phyloP scores from a whole-genome alignment of 2,113 vertebrate species.

The Lagopus leucura region DNA sequence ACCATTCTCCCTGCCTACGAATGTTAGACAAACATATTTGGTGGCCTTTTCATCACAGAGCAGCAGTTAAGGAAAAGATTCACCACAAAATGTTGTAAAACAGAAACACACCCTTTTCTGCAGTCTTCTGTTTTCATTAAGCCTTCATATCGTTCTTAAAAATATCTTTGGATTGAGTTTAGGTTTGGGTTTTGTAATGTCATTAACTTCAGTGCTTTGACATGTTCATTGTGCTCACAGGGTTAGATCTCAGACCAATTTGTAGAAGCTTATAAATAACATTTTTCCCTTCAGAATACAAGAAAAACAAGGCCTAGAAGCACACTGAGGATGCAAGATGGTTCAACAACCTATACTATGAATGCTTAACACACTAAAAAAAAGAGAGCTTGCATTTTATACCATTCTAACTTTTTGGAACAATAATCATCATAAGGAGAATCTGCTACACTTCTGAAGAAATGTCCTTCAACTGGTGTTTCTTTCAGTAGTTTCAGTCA shows the following conservation, averaged over 20 bases:
- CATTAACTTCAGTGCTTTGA: not conserved
- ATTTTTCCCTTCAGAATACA: not conserved
- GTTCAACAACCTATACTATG: not conserved
- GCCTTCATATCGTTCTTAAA: not conserved
- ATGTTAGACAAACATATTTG: conserved; percentile 1
- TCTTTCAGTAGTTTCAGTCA: not conserved
- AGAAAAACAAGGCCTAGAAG: not conserved
- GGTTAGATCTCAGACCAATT: not conserved
- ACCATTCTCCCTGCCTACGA: not conserved
- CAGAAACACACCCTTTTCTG: not conserved
- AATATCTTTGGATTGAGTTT: not conserved
- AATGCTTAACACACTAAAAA: not conserved
- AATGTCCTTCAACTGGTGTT: not conserved
- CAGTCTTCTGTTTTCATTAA: not conserved
- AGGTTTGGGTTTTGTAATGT: not conserved
- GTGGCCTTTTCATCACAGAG: not conserved
- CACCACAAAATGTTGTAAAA: not conserved
- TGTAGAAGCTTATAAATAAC: not conserved
- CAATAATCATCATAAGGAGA: not conserved
- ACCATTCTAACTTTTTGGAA: not conserved
- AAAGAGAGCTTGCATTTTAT: not conserved
- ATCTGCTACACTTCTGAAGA: not conserved
- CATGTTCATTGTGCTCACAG: not conserved
- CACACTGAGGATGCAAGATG: not conserved
- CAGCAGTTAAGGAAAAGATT: not conserved